Evolutionary conservation across 2,113 vertebrate genomes (phyloP), one percentile per base, ranked within the genome.

Genomic region (Columbina picui): DNA sequence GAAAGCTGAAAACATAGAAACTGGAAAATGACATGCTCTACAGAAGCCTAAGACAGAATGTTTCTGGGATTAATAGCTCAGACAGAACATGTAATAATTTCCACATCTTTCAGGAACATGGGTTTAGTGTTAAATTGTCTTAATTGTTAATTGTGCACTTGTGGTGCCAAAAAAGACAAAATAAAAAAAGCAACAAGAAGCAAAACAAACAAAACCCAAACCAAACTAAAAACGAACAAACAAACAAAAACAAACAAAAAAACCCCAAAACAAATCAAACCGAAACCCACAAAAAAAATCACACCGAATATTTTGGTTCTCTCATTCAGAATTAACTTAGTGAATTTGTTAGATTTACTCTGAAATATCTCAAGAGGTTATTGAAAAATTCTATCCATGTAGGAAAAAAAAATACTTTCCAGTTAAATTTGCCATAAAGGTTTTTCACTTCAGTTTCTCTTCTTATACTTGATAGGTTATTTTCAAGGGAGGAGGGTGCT

Each of bases 41-140:
- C 67, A 89, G 81, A 94, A 96, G 32, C 53, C 60, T 14, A 47
- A 95, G 75, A 94, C 32, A 52, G 70, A 97, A 79, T 83, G 53
- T 90, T 97, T 97, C 80, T 92, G 32, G 36, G 82, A 57, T 94
- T 97, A 94, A 91, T 96, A 97, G 53, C 87, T 97, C 87, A 94
- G 89, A 90, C 85, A 97, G 93, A 98, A 96, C 36, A 38, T 94
- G 75, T 88, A 97, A 98, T 98, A 97, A 97, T 95, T 98, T 97
- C 97, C 92, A 96, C 56, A 89, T 96, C 71, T 97, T 95, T 65
- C 60, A 88, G 89, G 84, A 96, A 76, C 49, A 78, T 43, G 73
- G 69, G 57, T 92, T 95, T 87, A 82, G 52, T 76, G 25, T 93
- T 95, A 94, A 77, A 87, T 94, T 92, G 60, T 55, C 29, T 55